Evolutionary conservation across 1,140 invertebrate genomes (phyloP).

Genomic region (Ladona fulva): DNA sequence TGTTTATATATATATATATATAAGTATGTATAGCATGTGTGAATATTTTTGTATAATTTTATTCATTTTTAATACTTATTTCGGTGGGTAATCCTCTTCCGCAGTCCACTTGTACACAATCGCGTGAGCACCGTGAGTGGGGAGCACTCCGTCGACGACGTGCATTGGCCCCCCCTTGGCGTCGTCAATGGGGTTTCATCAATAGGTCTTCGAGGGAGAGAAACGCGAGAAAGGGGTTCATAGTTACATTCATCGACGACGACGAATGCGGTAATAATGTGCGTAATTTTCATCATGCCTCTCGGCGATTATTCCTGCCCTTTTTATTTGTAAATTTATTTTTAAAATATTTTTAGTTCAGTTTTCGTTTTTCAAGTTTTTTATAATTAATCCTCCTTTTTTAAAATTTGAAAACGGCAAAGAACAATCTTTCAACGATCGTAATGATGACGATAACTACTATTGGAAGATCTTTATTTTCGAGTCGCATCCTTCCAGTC

Average conservation of each 20-base stretch:
- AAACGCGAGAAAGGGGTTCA: not conserved
- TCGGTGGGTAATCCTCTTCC: too few relatives aligned
- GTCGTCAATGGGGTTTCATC: too few relatives aligned
- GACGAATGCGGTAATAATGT: not conserved
- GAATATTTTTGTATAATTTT: too few relatives aligned
- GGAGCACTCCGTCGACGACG: too few relatives aligned
- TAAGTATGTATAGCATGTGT: too few relatives aligned
- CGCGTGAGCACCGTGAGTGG: too few relatives aligned
- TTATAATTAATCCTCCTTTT: constrained; percentile 1
- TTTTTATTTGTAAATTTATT: constrained; percentile 9
- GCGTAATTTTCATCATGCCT: constrained; percentile 2
- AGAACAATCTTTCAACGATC: constrained; percentile 1
- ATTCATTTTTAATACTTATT: too few relatives aligned
- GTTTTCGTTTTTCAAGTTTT: not conserved
- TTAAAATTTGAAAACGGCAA: constrained; percentile 10
- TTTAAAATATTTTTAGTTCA: constrained; percentile 8
- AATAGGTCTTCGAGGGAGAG: too few relatives aligned
- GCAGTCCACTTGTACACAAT: too few relatives aligned
- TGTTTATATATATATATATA: too few relatives aligned
- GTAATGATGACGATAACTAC: not conserved
- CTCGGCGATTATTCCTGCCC: not conserved
- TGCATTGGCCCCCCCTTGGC: too few relatives aligned
- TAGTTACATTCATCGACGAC: not conserved
- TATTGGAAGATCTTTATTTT: not conserved
- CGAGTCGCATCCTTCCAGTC: not conserved